phyloP scores from a whole-genome alignment of 2,888 invertebrate genomes.

The Beris chalybata region DNA sequence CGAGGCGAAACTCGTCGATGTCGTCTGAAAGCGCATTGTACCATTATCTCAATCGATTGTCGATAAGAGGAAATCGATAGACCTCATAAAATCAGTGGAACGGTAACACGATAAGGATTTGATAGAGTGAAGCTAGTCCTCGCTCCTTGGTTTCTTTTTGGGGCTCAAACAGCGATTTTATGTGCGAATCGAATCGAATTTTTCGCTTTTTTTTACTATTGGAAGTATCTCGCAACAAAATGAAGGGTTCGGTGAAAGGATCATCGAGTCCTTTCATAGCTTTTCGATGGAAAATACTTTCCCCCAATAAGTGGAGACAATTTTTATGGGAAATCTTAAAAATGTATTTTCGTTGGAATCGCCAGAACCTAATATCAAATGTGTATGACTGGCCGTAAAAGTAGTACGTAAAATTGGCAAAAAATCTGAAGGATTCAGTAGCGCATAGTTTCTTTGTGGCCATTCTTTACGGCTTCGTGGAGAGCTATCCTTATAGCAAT shows the following conservation, averaged over 20 bases:
- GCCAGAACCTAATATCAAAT: no score
- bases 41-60: constrained; percentile 24
- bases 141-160: background rate
- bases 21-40: constrained; percentile 23
- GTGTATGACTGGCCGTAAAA: no score
- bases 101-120: constrained; percentile 31
- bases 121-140: constrained; percentile 17
- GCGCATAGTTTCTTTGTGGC: no score
- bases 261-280: no score
- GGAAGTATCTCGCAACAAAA: constrained; percentile 7
- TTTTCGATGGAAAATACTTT: no score
- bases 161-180: constrained; percentile 16
- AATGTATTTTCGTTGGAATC: no score
- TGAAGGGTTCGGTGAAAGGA: background rate
- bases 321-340: no score
- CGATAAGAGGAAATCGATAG: constrained; percentile 29
- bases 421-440: no score
- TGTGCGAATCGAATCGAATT: constrained; percentile 11
- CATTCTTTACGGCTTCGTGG: no score
- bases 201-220: constrained; percentile 17
- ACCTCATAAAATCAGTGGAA: constrained; percentile 28
- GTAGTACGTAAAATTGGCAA: no score
- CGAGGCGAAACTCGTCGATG: constrained; percentile 5
- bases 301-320: no score
- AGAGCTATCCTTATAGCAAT: no score